These are phyloP conservation scores for Dyspetes luteomarginatus DNA, from an alignment of 2,888 invertebrate species.

Conservation along the genomic window DNA sequence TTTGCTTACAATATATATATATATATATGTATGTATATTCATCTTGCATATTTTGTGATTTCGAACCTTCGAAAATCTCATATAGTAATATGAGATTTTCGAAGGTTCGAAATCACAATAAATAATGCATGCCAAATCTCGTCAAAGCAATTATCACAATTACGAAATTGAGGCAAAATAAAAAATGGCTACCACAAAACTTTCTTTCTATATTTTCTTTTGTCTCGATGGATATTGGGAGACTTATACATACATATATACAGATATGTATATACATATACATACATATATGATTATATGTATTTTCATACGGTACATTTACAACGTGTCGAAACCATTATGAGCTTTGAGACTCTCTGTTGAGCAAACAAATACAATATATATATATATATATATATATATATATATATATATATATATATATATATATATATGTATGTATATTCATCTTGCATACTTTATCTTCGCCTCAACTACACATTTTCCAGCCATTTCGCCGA, in stretches of 20 bases:
- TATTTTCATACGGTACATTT: slow-evolving; percentile 34
- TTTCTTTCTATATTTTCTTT: slow-evolving; percentile 7
- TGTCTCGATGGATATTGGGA: too few species aligned
- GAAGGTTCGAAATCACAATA: background rate
- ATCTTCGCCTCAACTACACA: background rate
- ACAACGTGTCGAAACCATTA: slow-evolving; percentile 23
- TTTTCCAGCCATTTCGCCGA: background rate
- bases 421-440: background rate
- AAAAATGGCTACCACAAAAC: background rate
- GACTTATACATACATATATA: background rate
- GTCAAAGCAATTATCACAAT: background rate
- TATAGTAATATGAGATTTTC: too few species aligned
- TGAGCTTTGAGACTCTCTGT: slow-evolving; percentile 48
- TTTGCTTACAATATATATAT: too few species aligned
- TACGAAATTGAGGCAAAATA: slow-evolving; percentile 10
- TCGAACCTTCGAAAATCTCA: too few species aligned
- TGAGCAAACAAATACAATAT: too few species aligned
- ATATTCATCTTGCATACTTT: background rate
- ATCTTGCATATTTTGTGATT: background rate
- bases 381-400: too few species aligned
- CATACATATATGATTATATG: background rate
- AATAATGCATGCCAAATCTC: slow-evolving; percentile 12
- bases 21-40: background rate
- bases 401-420: background rate
- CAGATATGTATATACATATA: background rate